Percentiles rank a stretch among this genome's conserved stretches.
Conservation (phyloP, 2,113 vertebrate genomes). For the Engystomops pustulosus region DNA sequence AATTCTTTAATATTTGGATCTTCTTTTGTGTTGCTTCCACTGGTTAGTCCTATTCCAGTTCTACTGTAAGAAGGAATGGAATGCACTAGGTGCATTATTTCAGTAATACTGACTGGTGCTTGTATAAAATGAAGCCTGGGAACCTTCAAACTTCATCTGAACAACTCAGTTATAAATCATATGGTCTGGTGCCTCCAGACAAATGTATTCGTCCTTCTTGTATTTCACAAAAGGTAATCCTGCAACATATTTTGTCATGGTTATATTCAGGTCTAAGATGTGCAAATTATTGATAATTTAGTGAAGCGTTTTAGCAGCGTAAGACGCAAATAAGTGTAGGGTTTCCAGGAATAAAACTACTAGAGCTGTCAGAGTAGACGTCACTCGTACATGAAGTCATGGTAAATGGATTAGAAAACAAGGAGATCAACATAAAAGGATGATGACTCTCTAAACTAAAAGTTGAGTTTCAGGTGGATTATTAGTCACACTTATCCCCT, state of each 20-base stretch:
- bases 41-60: not conserved
- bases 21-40: not conserved
- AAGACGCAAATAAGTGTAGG: conserved; percentile 11
- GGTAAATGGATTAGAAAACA: conserved; percentile 15
- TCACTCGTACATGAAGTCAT: conserved; percentile 2
- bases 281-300: conserved; percentile 50
- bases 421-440: conserved; percentile 3
- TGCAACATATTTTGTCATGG: conserved; percentile 48
- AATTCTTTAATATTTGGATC: not conserved
- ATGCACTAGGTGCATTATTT: conserved; percentile 39
- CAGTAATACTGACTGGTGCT: not conserved
- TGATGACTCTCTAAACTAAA: not conserved
- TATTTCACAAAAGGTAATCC: conserved; percentile 58
- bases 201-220: conserved; percentile 45
- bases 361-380: not conserved
- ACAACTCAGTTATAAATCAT: conserved; percentile 51
- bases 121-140: conserved; percentile 54
- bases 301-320: not conserved
- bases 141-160: conserved; percentile 42
- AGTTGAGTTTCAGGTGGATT: not conserved
- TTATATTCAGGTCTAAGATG: conserved; percentile 53
- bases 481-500: not conserved
- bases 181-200: conserved; percentile 55
- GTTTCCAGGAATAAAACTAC: not conserved
- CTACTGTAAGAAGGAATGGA: not conserved